Base-by-base conservation (phyloP, 1,140 invertebrate genomes). In the Sycophila sp. region DNA sequence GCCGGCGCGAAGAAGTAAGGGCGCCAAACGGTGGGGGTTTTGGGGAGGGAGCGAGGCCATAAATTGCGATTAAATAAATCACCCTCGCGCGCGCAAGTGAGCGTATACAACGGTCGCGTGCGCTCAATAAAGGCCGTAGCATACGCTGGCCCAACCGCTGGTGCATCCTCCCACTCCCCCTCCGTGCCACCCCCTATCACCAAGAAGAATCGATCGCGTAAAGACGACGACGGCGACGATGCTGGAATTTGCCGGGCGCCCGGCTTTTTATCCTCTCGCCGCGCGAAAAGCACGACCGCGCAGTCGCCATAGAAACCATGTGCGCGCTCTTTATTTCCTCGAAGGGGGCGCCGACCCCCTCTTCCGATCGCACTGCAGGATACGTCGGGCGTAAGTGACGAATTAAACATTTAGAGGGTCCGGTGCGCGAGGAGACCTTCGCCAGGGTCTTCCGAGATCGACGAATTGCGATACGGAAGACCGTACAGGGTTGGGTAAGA, bases 241-340 rank as follows among this genome's bases (percentile, higher is more conserved):
- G 17, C 38, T 40, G 34, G 47, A 26, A 32, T 62, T 62, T 4
- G 40, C 58, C 40, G 42, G 42, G n/a, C n/a, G n/a, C n/a, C 42
- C 42, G 42, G 42, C 22, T 26, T 26, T 26, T 13, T 38, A 1
- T 28, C n/a, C 2, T 32, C 6, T 36, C 28, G 30, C 45, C 30
- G 0, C n/a, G 17, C 15, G 19, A 32, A 42, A 42, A 13, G 30
- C 60, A 36, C 26, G 60, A 34, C 28, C 24, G 60, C 45, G 24
- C 34, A 65, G 62, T 65, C 47, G 40, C 47, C 62, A 65, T 65
- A 65, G 62, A 65, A 65, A 65, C 62, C 62, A 38, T 34, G 62
- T 38, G 47, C 40, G 19, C 30, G 13, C 22, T 5, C n/a, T n/a
- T n/a, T n/a, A n/a, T n/a, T n/a, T n/a, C n/a, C 47, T 36, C 30